Evolutionary conservation across 2,113 vertebrate species (phyloP), one percentile per base, ranked within the genome.

Genomic region (Vidua macroura): DNA sequence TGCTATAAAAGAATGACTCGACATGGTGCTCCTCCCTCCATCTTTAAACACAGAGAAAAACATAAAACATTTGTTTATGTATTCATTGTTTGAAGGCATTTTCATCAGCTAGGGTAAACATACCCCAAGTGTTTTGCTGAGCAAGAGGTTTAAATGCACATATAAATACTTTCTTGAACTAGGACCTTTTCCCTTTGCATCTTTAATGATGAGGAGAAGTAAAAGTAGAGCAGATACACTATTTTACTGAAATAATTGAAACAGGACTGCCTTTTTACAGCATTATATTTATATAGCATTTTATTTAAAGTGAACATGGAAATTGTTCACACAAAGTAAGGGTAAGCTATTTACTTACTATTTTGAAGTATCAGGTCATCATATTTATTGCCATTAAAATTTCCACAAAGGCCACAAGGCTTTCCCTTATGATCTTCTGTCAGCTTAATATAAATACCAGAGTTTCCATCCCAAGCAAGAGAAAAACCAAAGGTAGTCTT

Each of bases 401-500:
- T 99, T 95, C 99, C 99, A 96, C 99, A 99, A 20, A 99, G 97
- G 59, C 99, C 99, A 98, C 99, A 99, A 37, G 99, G 94, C 91
- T 98, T 97, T 35, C 98, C 99, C 92, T 98, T 99, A 96, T 99
- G 98, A 75, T 99, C 98, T 93, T 99, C 99, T 27, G 98, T 99
- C 95, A 99, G 97, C 96, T 99, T 99, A 95, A 99, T 98, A 95
- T 99, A 99, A 96, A 99, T 97, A 37, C 99, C 99, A 12, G 99
- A 99, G 95, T 97, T 98, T 91, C 99, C 99, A 93, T 99, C 99
- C 99, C 99, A 99, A 90, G 99, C 99, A 98, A 99, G 95, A 51
- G 99, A 99, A 98, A 99, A 99, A 79, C 99, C 99, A 95, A 99
- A 99, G 37, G 98, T 99, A 60, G 99, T 99, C 97, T 99, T 99